Evolutionary conservation across 2,888 invertebrate species (phyloP), one percentile per base, ranked within the genome.

Genomic region (Willowsia nigromaculata): DNA sequence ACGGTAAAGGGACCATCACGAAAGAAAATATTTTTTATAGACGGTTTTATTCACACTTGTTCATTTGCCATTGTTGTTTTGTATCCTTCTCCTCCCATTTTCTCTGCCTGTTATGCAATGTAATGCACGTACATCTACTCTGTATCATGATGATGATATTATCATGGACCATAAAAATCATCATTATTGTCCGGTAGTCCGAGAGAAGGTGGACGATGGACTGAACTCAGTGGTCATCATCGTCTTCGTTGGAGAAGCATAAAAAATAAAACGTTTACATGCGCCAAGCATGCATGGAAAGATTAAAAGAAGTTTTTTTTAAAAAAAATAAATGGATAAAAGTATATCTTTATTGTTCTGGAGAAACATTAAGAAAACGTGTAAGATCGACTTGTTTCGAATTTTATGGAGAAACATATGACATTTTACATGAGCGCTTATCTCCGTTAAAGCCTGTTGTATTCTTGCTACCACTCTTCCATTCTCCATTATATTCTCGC

Each of bases 31-130:
- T 62, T 62, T 62, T 62, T 30, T 30, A 30, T 62, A 18, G 33
- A 22, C 15, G 33, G 18, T 68, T 76, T 76, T 76, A 11, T 59
- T 80, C 80, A 80, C 80, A 80, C 80, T 80, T 80, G 80, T 80
- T 59, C 59, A 40, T 37, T 18, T 68, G 68, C 68, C 68, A 37
- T 68, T 68, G 68, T 68, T 68, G 30, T 37, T 22, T 5, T 76
- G n/a, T n/a, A n/a, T n/a, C n/a, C 50, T 25, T 68, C 15, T 13
- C 9, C 40, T 40, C 6, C 40, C 40, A 50, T 18, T 4, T 18
- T 59, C 9, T 22, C 25, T 59, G 25, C 9, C 22, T 13, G 47
- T 18, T 50, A 18, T 1, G n/a, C 18, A 18, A 68, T 68, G 65
- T 65, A 65, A 37, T 37, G 33, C 68, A 68, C 68, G 68, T 65